These are phyloP conservation scores for Pitta sordida DNA, from an alignment of 2,113 vertebrate genomes.

Conservation along the genomic window DNA sequence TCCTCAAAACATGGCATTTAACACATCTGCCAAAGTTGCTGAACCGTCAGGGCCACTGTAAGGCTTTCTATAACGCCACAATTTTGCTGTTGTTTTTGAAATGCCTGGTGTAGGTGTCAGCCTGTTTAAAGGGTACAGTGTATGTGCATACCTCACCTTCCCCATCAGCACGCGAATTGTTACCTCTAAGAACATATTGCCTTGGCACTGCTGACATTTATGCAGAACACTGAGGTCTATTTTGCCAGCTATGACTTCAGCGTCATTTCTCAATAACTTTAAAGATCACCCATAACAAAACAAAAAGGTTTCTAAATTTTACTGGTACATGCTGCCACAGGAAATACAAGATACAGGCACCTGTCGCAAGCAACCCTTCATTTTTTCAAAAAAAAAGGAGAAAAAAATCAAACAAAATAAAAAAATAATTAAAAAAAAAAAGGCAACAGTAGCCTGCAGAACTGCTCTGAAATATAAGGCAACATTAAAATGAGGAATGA, in stretches of 20 bases:
- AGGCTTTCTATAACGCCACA: rapidly evolving
- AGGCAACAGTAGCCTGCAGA: neutral
- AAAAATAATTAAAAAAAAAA: neutral
- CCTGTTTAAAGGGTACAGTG: slow-evolving; percentile 26
- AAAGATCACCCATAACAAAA: slow-evolving; percentile 73
- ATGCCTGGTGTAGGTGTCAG: neutral
- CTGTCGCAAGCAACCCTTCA: slow-evolving; percentile 32
- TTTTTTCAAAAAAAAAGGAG: neutral
- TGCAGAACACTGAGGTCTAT: slow-evolving; percentile 45
- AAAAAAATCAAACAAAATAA: neutral
- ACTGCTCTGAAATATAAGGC: neutral
- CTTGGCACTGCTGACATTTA: slow-evolving; percentile 72
- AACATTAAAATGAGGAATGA: neutral
- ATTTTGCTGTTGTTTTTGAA: slow-evolving; percentile 19
- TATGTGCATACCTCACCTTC: slow-evolving; percentile 6
- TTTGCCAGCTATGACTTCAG: slow-evolving; percentile 63
- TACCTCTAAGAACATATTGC: neutral
- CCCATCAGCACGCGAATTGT: neutral
- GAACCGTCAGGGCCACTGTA: neutral
- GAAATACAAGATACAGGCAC: slow-evolving; percentile 47
- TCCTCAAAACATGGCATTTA: neutral
- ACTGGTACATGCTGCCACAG: slow-evolving; percentile 58
- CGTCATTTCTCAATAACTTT: slow-evolving; percentile 62
- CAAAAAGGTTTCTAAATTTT: slow-evolving; percentile 61
- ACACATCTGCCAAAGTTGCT: neutral